Base-by-base conservation (phyloP, 1,140 invertebrate genomes). In the Hyposmocoma kahamanoa region DNA sequence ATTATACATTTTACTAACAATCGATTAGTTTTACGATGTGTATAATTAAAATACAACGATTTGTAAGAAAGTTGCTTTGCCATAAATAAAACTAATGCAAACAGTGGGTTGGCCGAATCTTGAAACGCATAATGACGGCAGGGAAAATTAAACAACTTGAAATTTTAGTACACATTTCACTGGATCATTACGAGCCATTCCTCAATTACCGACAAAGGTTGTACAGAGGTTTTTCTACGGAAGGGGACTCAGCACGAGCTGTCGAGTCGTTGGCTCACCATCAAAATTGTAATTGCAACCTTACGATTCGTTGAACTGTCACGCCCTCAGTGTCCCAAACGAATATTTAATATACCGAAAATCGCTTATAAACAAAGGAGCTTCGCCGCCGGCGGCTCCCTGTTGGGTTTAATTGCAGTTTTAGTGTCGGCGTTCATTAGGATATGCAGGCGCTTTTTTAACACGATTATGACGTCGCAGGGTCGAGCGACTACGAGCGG, bases 391-490 rank as follows among this genome's bases (percentile, higher is more conserved):
- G 59, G 59, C 53, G 63, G 58, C 43, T 22, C 52, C 66, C 59
- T 59, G 59, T 63, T 51, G 56, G 43, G 53, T 81, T 67, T 78
- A 84, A 81, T 81, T 80, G 71, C 74, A 77, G 72, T 76, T 72
- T 82, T 72, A 73, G 65, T 62, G 60, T 59, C 50, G 52, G 62
- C 62, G 69, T 80, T 83, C 75, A 76, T 83, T 78, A 79, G 66
- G 67, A 82, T 72, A 76, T 84, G 77, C 76, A 78, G 70, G 65
- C 65, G 72, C 63, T 76, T 82, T 74, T 80, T 80, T 80, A 80
- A 82, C 71, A 62, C 69, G 74, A 81, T 84, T 84, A 84, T 75
- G 74, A 77, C 74, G 67, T 77, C 62, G 73, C 73, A 81, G 75
- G 79, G 72, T 75, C 61, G 66, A n/a, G 51, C 43, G 59, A 51